These are phyloP conservation scores for Seriola dumerili DNA, from an alignment of 2,113 vertebrate species.

Conservation along the genomic window DNA sequence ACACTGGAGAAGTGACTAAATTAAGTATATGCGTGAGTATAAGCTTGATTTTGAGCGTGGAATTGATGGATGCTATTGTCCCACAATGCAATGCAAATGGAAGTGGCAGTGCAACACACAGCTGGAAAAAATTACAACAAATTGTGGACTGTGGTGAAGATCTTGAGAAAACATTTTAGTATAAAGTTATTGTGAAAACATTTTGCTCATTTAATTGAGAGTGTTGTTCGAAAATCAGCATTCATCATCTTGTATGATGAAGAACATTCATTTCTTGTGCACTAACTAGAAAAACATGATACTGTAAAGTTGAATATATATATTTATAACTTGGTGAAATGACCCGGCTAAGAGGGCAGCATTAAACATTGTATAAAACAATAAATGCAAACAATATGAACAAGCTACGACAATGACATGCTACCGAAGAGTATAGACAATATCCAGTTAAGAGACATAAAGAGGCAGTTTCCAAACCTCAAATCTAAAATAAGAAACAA, in stretches of 20 bases:
- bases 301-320: too few species aligned
- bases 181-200: slow-evolving; percentile 32
- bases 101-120: background rate
- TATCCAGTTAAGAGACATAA: too few species aligned
- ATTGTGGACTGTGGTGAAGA: slow-evolving; percentile 25
- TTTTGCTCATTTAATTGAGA: slow-evolving; percentile 12
- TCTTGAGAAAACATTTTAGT: slow-evolving; percentile 5
- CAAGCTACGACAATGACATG: too few species aligned
- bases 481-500: too few species aligned
- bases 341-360: too few species aligned
- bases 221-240: slow-evolving; percentile 2
- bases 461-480: too few species aligned
- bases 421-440: too few species aligned
- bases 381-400: too few species aligned
- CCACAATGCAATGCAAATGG: slow-evolving; percentile 2
- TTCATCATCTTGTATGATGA: slow-evolving; percentile 8
- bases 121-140: slow-evolving; percentile 30
- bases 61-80: background rate
- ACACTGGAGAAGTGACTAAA: background rate
- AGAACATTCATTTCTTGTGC: background rate
- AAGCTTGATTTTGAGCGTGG: background rate
- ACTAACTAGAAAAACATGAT: background rate
- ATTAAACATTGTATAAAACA: too few species aligned
- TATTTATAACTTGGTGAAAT: too few species aligned
- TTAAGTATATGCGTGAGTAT: background rate